Conservation (phyloP, 92 coral and sea anemone species). For the Montipora capitata region DNA sequence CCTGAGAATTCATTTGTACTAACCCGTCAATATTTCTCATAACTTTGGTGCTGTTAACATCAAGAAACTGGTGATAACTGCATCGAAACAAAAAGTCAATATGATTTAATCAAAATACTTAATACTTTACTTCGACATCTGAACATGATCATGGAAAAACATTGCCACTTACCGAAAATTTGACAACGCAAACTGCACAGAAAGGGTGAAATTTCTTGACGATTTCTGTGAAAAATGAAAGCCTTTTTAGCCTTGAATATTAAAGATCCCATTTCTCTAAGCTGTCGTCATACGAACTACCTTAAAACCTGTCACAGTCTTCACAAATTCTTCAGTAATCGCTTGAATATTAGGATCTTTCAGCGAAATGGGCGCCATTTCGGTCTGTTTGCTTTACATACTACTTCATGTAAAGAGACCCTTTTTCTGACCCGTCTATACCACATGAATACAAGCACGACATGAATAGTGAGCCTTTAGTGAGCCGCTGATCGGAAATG, state of each 20-base stretch:
- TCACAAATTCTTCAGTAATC: slow-evolving; percentile 72
- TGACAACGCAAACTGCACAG: slow-evolving; percentile 89
- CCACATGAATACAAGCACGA: slow-evolving; percentile 13
- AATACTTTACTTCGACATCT: neutral
- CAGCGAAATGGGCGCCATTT: slow-evolving; percentile 96
- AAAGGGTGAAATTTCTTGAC: slow-evolving; percentile 84
- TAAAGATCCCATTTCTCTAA: neutral
- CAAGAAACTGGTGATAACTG: slow-evolving; percentile 89
- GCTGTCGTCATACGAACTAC: slow-evolving; percentile 11
- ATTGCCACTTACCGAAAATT: slow-evolving; percentile 83
- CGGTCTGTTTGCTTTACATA: neutral
- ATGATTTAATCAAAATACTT: neutral
- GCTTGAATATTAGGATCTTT: slow-evolving; percentile 76
- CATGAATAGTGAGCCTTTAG: neutral
- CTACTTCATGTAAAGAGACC: neutral
- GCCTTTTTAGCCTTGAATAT: neutral
- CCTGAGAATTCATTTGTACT: neutral
- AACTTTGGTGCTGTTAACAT: slow-evolving; percentile 82
- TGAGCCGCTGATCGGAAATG: slow-evolving; percentile 10
- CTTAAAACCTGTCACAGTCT: slow-evolving; percentile 78
- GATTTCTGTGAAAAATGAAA: slow-evolving; percentile 70
- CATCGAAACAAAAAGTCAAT: neutral
- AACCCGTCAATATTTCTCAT: slow-evolving; percentile 85
- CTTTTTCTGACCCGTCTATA: neutral
- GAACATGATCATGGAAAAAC: neutral